Conservation (phyloP, 2,113 vertebrate species). For the Orcinus orca region DNA sequence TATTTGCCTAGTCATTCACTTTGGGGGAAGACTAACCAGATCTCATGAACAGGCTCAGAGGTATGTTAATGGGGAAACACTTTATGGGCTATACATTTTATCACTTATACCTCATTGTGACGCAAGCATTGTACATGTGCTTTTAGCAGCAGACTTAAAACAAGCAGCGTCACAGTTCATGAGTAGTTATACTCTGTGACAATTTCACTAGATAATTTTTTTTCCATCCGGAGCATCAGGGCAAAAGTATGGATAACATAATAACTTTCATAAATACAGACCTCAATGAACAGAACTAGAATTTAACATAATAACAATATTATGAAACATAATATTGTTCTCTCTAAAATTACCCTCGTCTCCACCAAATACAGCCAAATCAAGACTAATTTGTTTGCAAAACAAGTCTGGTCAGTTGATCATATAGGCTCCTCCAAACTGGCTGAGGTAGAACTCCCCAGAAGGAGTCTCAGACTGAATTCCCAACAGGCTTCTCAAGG, state of each 20-base stretch:
- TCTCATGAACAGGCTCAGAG: background rate
- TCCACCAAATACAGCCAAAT: background rate
- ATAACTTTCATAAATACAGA: no score
- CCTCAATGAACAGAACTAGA: no score
- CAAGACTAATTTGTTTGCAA: background rate
- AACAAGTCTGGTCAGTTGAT: no score
- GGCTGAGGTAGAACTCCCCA: no score
- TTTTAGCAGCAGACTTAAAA: background rate
- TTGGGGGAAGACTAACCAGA: background rate
- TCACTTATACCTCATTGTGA: background rate
- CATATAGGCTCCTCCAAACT: no score
- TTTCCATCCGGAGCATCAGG: no score
- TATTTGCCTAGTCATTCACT: background rate
- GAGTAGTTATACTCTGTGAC: background rate
- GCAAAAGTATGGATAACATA: no score
- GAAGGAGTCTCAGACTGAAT: no score
- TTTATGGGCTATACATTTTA: background rate
- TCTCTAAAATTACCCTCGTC: no score
- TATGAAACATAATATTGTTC: no score
- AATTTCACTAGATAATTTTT: background rate
- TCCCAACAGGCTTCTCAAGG: background rate
- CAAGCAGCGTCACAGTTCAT: background rate
- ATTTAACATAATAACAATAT: no score
- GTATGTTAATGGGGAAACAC: background rate
- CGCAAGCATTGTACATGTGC: background rate